These are phyloP conservation scores for Eriosoma lanigerum DNA, from an alignment of 1,140 invertebrate species.

Conservation along the genomic window DNA sequence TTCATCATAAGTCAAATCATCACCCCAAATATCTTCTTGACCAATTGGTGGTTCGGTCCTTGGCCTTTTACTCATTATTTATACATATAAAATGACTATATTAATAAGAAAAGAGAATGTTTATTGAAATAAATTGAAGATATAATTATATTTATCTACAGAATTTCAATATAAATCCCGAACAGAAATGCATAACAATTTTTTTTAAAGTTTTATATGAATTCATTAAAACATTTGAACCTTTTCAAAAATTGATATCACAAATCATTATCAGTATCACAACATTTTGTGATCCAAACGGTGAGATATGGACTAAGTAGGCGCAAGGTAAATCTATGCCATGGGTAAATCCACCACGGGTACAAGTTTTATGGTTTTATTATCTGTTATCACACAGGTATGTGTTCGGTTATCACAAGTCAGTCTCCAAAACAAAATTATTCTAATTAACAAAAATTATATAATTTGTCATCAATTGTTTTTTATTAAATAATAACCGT, in stretches of 20 bases:
- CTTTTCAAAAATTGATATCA: slow-evolving; percentile 1
- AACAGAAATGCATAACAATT: too few species aligned
- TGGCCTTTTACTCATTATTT: slow-evolving; percentile 40
- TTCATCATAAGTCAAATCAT: slow-evolving; percentile 43
- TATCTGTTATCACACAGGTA: background rate
- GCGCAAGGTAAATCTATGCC: too few species aligned
- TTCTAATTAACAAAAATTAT: background rate
- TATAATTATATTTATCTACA: background rate
- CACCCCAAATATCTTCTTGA: slow-evolving; percentile 44
- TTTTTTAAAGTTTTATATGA: too few species aligned
- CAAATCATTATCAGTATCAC: too few species aligned
- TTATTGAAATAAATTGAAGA: background rate
- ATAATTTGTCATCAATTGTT: too few species aligned
- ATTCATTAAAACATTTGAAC: too few species aligned
- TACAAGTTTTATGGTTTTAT: too few species aligned
- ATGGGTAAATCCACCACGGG: too few species aligned
- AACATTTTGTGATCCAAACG: too few species aligned
- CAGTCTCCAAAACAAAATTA: background rate
- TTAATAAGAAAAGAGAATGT: background rate
- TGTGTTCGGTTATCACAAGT: background rate
- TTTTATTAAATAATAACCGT: too few species aligned
- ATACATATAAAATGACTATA: background rate
- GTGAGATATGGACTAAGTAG: too few species aligned
- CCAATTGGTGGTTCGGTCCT: slow-evolving; percentile 12
- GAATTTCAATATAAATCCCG: too few species aligned